A percentile compares a stretch with the other conserved stretches of the same genome.
These are phyloP conservation scores for Helicoverpa assulta DNA, from an alignment of 2,888 invertebrate genomes.

Conservation along the genomic window DNA sequence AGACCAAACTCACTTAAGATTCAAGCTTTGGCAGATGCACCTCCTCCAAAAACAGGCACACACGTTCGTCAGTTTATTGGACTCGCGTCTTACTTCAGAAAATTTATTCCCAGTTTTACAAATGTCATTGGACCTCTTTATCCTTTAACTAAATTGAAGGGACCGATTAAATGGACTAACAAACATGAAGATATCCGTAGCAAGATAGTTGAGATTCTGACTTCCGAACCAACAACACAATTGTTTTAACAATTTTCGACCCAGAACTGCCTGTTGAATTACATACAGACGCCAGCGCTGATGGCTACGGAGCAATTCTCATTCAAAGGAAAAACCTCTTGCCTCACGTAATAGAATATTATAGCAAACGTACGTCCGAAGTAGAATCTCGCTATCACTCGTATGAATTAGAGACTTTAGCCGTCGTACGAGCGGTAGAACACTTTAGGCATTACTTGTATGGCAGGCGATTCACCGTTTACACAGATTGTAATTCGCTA, in stretches of 20 bases:
- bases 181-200: conserved; percentile 42
- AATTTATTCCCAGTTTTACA: conserved; percentile 32
- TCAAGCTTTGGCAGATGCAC: conserved; percentile 33
- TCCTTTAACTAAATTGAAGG: conserved; percentile 53
- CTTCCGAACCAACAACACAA: conserved; percentile 21
- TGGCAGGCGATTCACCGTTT: conserved; percentile 12
- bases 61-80: conserved; percentile 59
- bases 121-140: conserved; percentile 26
- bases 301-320: conserved; percentile 25
- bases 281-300: too few species aligned
- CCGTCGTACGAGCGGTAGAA: conserved; percentile 24
- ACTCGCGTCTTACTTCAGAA: conserved; percentile 49
- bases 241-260: conserved; percentile 5
- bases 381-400: conserved; percentile 25
- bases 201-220: not conserved
- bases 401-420: conserved; percentile 24
- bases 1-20: conserved; percentile 53
- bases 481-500: conserved; percentile 19
- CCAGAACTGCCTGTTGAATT: too few species aligned
- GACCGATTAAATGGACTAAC: conserved; percentile 22
- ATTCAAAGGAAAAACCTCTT: conserved; percentile 7
- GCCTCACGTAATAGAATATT: conserved; percentile 20
- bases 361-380: not conserved
- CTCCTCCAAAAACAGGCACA: conserved; percentile 35
- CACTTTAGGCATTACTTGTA: conserved; percentile 31